phyloP scores from a whole-genome alignment of 2,113 vertebrate species.

The Speoplatyrhinus poulsoni region DNA sequence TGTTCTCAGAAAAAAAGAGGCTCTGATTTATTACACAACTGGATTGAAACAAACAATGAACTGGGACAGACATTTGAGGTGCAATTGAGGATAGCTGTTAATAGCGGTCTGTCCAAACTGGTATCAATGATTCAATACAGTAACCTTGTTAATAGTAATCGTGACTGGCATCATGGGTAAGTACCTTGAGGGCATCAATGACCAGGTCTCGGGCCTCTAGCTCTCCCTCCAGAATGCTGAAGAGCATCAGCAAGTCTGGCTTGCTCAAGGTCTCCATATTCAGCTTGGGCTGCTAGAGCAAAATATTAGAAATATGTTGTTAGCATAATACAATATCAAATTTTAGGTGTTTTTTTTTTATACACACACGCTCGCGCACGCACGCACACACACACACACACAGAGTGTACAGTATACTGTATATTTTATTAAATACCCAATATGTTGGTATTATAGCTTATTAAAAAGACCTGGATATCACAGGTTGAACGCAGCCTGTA shows the following conservation, averaged over 20 bases:
- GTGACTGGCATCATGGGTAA: not conserved
- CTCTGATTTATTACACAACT: too few relatives aligned
- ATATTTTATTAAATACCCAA: not conserved
- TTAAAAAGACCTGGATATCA: not conserved
- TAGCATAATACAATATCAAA: too few relatives aligned
- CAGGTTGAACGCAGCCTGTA: too few relatives aligned
- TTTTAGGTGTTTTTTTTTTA: too few relatives aligned
- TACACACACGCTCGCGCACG: not conserved
- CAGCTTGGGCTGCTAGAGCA: constrained; percentile 83
- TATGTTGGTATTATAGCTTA: not conserved
- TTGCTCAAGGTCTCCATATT: constrained; percentile 96
- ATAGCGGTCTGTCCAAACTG: too few relatives aligned
- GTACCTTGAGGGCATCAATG: constrained; percentile 96
- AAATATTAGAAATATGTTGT: constrained; percentile 6
- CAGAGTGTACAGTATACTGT: not conserved
- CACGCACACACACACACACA: not conserved
- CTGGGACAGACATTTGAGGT: too few relatives aligned
- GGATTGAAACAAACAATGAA: too few relatives aligned
- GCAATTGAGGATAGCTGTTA: too few relatives aligned
- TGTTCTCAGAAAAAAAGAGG: too few relatives aligned
- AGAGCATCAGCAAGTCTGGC: constrained; percentile 90
- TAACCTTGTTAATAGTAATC: too few relatives aligned
- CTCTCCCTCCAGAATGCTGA: constrained; percentile 95
- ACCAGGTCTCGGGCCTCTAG: constrained; percentile 94
- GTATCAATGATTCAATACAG: too few relatives aligned